Evolutionary conservation across 2,113 vertebrate species (phyloP), one percentile per base, ranked within the genome.

Genomic region (Vombatus ursinus): DNA sequence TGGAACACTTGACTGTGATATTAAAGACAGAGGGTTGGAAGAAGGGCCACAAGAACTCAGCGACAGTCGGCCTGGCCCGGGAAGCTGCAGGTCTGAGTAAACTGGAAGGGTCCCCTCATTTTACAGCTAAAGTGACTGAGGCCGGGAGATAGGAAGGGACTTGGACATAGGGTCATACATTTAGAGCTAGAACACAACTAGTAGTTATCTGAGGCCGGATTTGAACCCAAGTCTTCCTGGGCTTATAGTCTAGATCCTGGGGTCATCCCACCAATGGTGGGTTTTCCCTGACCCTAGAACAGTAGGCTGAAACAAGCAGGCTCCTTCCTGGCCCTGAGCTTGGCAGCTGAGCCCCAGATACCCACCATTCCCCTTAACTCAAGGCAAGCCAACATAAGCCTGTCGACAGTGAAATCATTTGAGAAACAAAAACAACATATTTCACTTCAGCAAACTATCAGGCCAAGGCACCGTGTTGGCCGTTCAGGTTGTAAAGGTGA

Each of bases 111-210:
- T 93, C 49, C 8, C n/a, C 6, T 91, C 11, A 48, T 94, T 95
- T 94, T 94, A 57, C 90, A 31, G 92, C 10, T 16, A 31, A 77
- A 28, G 91, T 90, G 93, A 92, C 19, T 44, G 89, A 92, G 52
- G 90, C 95, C 91, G 0, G 24, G 25, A 25, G 24, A 54, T 1
- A 26, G 53, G 53, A 54, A 37, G 61, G 28, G 31, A 12, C 10
- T 37, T 68, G 28, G 68, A 84, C 68, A 44, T 6, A n/a, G 12
- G 31, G 37, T 77, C 31, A 84, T n/a, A 8, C 22, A 22, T 44
- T 8, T 44, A 84, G n/a, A 84, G 16, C 61, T 16, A 12, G 57
- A 61, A 61, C 54, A 61, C 57, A 61, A 31, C 26, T 28, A 68
- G 61, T 44, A 7, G 37, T 5, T 8, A 44, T 44, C 37, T 44